Evolutionary conservation across 2,888 invertebrate genomes (phyloP).

Genomic region (Nomada fucata): DNA sequence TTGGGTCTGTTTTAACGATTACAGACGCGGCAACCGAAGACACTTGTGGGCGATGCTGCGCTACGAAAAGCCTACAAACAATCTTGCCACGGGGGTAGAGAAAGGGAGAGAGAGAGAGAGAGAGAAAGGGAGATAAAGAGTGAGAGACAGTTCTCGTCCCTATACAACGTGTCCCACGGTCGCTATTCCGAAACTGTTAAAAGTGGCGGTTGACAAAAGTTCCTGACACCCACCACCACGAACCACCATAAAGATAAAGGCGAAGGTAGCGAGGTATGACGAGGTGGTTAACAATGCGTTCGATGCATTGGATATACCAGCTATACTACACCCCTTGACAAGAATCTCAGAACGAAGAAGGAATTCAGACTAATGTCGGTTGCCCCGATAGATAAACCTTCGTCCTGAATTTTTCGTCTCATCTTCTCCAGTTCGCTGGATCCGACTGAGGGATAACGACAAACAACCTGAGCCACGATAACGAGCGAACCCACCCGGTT

Average conservation of each 20-base stretch:
- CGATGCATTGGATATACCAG: constrained; percentile 1
- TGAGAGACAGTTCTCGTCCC: background rate
- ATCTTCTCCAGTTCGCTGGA: background rate
- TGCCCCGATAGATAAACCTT: background rate
- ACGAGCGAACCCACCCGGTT: constrained; percentile 10
- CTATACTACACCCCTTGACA: too few species aligned
- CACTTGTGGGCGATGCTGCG: constrained; percentile 28
- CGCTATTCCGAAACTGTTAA: constrained; percentile 13
- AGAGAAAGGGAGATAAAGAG: background rate
- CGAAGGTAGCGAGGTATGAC: constrained; percentile 44
- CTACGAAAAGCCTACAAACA: constrained; percentile 62
- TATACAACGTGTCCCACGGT: constrained; percentile 12
- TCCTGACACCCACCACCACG: constrained; percentile 25
- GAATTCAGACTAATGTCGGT: constrained; percentile 60
- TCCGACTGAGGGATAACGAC: background rate
- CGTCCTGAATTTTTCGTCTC: background rate
- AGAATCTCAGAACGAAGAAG: constrained; percentile 14
- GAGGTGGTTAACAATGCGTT: constrained; percentile 45
- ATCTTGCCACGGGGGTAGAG: background rate
- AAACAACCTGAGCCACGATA: constrained; percentile 26
- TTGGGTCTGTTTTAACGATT: constrained; percentile 65
- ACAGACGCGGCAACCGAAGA: constrained; percentile 29
- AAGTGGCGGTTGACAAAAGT: constrained; percentile 53
- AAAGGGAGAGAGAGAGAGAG: background rate
- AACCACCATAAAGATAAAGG: constrained; percentile 62